Conservation (phyloP, 2,113 vertebrate genomes). For the Zosterops japonicus region DNA sequence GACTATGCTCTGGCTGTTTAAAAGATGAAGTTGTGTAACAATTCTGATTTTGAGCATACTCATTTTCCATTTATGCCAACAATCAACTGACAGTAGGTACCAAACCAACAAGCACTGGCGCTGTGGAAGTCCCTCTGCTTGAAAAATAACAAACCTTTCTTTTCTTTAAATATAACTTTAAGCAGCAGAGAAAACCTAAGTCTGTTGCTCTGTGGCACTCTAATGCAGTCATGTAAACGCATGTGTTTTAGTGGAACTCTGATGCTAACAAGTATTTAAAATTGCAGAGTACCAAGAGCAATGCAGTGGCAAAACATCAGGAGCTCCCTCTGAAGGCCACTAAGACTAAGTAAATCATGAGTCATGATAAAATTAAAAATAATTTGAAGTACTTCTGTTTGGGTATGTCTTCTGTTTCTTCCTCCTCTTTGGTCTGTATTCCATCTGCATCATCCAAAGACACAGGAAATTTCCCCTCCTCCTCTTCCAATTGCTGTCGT, state of each 20-base stretch:
- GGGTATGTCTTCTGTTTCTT: slow-evolving; percentile 60
- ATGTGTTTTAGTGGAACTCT: not conserved
- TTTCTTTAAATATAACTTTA: not conserved
- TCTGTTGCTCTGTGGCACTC: not conserved
- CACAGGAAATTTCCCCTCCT: slow-evolving; percentile 78
- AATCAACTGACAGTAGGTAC: not conserved
- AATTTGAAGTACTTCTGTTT: slow-evolving; percentile 81
- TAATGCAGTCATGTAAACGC: not conserved
- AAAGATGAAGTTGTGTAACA: not conserved
- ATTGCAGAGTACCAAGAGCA: not conserved
- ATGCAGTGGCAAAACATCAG: not conserved
- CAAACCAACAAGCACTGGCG: not conserved
- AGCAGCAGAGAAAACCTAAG: not conserved
- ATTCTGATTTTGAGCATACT: not conserved
- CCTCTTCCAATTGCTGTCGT: slow-evolving; percentile 86
- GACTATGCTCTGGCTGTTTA: not conserved
- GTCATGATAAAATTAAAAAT: not conserved
- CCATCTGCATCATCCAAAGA: slow-evolving; percentile 46
- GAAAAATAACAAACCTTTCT: not conserved
- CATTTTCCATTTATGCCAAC: not conserved
- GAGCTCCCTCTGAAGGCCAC: not conserved
- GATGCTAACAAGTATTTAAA: not conserved
- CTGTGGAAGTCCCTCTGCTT: not conserved
- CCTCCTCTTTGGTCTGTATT: slow-evolving; percentile 66
- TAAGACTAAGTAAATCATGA: not conserved